phyloP scores from a whole-genome alignment of 2,113 vertebrate species.

The Tragelaphus strepsiceros region DNA sequence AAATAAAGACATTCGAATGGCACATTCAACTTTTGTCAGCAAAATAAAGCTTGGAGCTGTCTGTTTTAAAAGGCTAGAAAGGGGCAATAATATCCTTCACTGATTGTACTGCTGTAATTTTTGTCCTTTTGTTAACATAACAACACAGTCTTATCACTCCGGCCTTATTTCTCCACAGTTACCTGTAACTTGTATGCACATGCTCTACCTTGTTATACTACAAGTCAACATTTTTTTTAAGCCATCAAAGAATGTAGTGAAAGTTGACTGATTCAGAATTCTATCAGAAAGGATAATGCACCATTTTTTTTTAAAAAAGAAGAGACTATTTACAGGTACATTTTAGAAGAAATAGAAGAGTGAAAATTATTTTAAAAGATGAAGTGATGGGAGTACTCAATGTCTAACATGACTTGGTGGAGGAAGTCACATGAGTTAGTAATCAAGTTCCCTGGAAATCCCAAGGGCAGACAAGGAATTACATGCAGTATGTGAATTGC shows the following conservation, averaged over 20 bases:
- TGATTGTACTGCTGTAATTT: background rate
- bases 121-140: background rate
- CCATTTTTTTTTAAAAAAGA: background rate
- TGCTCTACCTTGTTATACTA: no score
- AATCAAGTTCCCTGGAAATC: background rate
- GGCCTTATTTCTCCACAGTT: background rate
- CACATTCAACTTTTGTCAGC: background rate
- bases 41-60: background rate
- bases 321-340: background rate
- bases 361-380: background rate
- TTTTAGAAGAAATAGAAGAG: background rate
- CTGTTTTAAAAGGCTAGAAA: background rate
- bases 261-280: background rate
- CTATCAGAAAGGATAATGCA: background rate
- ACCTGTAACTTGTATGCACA: background rate
- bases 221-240: background rate
- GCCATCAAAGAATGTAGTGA: background rate
- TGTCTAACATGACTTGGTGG: no score
- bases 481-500: no score
- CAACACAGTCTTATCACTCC: background rate
- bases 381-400: background rate
- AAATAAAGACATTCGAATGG: background rate
- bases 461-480: background rate
- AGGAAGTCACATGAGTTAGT: background rate
- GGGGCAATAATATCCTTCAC: background rate